Conservation (phyloP, 2,888 invertebrate genomes). For the Epinotia bilunana region DNA sequence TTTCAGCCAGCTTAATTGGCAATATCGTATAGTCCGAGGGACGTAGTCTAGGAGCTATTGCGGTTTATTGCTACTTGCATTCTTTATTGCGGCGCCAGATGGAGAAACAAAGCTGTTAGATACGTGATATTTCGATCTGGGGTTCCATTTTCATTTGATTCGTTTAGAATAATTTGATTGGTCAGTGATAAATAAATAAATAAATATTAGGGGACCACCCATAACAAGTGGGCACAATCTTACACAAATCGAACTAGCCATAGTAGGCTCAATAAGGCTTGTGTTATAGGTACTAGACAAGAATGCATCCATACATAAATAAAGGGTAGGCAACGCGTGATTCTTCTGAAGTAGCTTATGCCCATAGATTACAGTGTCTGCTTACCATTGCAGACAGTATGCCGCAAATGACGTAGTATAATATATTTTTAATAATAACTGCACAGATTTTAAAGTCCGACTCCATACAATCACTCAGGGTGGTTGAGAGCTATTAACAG, state of each 20-base stretch:
- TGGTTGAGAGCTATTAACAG: slow-evolving; percentile 34
- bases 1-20: slow-evolving; percentile 29
- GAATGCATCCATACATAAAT: too few relatives aligned
- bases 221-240: too few relatives aligned
- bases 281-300: too few relatives aligned
- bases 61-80: slow-evolving; percentile 41
- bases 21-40: slow-evolving; percentile 17
- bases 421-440: not conserved
- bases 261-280: too few relatives aligned
- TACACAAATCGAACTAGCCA: too few relatives aligned
- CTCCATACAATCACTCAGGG: not conserved
- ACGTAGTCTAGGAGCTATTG: slow-evolving; percentile 34
- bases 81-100: slow-evolving; percentile 36
- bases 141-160: not conserved
- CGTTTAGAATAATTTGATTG: not conserved
- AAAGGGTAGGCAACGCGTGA: too few relatives aligned
- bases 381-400: too few relatives aligned
- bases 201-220: too few relatives aligned
- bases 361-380: too few relatives aligned
- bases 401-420: too few relatives aligned
- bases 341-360: too few relatives aligned
- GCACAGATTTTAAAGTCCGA: not conserved
- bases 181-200: too few relatives aligned
- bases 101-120: slow-evolving; percentile 21
- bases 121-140: not conserved